A percentile compares a stretch with the other conserved stretches of the same genome.
Evolutionary conservation across 92 coral and sea anemone species (phyloP).

Genomic region (Siderastrea radians): DNA sequence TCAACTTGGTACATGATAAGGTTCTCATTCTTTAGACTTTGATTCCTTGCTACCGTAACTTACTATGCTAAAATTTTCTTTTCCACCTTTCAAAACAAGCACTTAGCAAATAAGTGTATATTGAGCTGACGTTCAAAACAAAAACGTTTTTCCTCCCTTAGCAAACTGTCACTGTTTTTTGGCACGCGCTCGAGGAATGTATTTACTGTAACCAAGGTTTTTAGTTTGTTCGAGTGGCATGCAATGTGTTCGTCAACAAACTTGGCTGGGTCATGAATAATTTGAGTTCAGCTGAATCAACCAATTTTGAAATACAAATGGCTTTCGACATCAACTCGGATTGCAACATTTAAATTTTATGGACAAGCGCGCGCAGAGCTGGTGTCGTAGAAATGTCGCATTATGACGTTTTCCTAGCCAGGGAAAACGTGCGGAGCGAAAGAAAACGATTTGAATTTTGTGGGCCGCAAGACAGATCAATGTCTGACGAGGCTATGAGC

Average conservation of each 20-base stretch:
- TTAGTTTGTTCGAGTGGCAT: constrained; percentile 35
- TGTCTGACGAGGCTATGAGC: constrained; percentile 25
- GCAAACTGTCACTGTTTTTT: background rate
- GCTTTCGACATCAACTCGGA: background rate
- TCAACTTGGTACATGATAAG: background rate
- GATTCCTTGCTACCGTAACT: no score
- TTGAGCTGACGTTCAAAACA: background rate
- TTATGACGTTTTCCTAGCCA: constrained; percentile 41
- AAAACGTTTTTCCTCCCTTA: constrained; percentile 4
- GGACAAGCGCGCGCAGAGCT: constrained; percentile 17
- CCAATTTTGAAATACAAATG: constrained; percentile 12
- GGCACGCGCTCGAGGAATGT: constrained; percentile 12
- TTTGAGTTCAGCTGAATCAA: constrained; percentile 26
- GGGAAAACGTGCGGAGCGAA: background rate
- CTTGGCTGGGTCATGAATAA: constrained; percentile 25
- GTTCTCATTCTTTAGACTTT: background rate
- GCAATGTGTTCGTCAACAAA: constrained; percentile 49
- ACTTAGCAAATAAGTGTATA: background rate
- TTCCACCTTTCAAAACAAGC: constrained; percentile 12
- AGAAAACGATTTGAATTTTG: constrained; percentile 29
- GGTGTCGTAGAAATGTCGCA: constrained; percentile 19
- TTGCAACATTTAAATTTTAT: background rate
- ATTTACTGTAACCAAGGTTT: constrained; percentile 46
- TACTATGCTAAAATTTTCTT: background rate
- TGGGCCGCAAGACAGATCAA: background rate